A percentile compares a stretch with the other conserved stretches of the same genome.
Evolutionary conservation across 1,140 invertebrate species (phyloP).

Genomic region (Pemphigus obesinymphae): DNA sequence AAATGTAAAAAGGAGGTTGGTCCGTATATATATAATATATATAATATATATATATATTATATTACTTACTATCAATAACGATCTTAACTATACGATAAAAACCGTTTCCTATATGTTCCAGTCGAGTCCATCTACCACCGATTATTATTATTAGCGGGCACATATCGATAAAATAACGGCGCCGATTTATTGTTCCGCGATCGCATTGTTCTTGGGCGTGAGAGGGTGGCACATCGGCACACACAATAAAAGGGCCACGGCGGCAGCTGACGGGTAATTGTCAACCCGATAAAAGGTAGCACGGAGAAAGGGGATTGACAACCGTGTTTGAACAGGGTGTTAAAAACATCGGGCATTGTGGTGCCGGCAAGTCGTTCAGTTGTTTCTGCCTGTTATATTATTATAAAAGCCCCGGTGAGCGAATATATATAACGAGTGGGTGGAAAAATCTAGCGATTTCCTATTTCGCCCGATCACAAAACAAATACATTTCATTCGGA

Average conservation of each 20-base stretch:
- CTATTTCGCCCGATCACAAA: background rate
- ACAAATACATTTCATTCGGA: background rate
- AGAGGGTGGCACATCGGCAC: background rate
- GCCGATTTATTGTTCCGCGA: background rate
- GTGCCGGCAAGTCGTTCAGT: slow-evolving; percentile 5
- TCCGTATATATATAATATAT: background rate
- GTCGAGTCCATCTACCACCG: background rate
- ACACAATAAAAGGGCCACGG: slow-evolving; percentile 11
- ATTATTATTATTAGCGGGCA: slow-evolving; percentile 4
- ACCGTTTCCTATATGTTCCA: background rate
- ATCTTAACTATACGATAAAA: background rate
- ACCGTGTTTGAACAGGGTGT: slow-evolving; percentile 34
- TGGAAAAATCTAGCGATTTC: background rate
- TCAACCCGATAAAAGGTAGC: slow-evolving; percentile 13
- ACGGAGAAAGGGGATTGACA: background rate
- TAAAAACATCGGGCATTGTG: slow-evolving; percentile 4
- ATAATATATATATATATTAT: background rate
- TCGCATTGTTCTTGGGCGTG: slow-evolving; percentile 11
- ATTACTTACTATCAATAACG: background rate
- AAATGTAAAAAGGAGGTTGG: background rate
- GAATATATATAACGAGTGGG: background rate
- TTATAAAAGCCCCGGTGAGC: background rate
- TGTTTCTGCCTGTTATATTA: background rate
- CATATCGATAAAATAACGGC: slow-evolving; percentile 26
- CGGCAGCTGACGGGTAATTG: slow-evolving; percentile 33